Percentiles rank a stretch among this genome's conserved stretches.
Evolutionary conservation across 2,888 invertebrate species (phyloP).

Genomic region (Altica lythri): DNA sequence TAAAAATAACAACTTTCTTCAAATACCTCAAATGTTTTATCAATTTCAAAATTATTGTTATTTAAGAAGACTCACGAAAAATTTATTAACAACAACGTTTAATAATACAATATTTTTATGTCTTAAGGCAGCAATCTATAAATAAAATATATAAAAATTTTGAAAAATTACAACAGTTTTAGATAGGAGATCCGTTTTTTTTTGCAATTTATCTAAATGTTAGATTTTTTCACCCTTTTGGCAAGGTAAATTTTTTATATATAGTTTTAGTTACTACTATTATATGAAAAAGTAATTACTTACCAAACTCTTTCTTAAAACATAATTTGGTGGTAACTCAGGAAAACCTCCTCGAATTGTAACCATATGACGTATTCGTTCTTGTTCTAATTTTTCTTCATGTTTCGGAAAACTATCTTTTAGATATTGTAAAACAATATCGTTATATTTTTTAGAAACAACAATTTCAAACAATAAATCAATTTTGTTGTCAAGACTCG

Average conservation of each 20-base stretch:
- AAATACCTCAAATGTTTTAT: too few relatives aligned
- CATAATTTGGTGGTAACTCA: conserved; percentile 62
- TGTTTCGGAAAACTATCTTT: conserved; percentile 30
- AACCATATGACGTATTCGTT: conserved; percentile 38
- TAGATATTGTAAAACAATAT: conserved; percentile 30
- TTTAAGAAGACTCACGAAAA: too few relatives aligned
- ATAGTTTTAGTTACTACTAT: not conserved
- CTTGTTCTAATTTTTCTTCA: conserved; percentile 30
- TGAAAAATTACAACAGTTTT: too few relatives aligned
- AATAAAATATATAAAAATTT: too few relatives aligned
- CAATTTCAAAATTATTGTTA: too few relatives aligned
- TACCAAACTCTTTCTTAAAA: conserved; percentile 60
- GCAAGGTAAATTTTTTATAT: not conserved
- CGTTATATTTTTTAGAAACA: conserved; percentile 17
- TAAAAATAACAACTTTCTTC: too few relatives aligned
- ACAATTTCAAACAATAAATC: conserved; percentile 31
- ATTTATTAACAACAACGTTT: too few relatives aligned
- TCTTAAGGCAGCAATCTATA: too few relatives aligned
- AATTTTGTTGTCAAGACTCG: conserved; percentile 9
- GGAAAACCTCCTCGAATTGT: conserved; percentile 65
- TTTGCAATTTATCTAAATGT: too few relatives aligned
- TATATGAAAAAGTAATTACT: conserved; percentile 33
- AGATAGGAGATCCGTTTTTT: too few relatives aligned
- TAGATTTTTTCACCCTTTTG: not conserved
- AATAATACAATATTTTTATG: too few relatives aligned